phyloP scores from a whole-genome alignment of 1,140 invertebrate genomes.

The Brachionus angularis region DNA sequence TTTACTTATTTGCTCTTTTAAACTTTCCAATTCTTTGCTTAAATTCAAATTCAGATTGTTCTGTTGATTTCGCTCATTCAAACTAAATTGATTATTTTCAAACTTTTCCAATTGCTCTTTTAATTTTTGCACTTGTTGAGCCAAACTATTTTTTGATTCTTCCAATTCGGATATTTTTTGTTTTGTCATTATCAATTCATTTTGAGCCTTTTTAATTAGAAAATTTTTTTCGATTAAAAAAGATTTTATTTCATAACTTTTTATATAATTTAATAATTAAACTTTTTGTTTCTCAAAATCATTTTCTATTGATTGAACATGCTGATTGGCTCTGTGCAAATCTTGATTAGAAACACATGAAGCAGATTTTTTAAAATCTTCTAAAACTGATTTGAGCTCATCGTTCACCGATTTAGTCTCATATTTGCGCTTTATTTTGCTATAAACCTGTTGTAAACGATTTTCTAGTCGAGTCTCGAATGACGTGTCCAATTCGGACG shows the following conservation, averaged over 20 bases:
- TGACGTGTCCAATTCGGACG: not conserved
- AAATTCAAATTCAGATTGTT: not conserved
- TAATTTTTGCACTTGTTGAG: constrained; percentile 1
- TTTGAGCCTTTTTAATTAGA: not conserved
- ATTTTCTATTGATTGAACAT: not conserved
- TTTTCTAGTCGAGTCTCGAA: constrained; percentile 27
- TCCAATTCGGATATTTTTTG: constrained; percentile 37
- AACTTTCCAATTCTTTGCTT: constrained; percentile 28
- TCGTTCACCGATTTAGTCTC: constrained; percentile 16
- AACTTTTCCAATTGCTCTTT: constrained; percentile 41
- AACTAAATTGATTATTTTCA: not conserved
- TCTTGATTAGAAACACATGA: not conserved
- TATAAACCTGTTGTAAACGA: constrained; percentile 25
- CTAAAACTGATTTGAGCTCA: constrained; percentile 2
- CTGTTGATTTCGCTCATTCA: not conserved
- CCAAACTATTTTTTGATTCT: constrained; percentile 18
- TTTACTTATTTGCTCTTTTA: not conserved
- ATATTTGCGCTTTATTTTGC: constrained; percentile 3
- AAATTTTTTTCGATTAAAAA: not conserved
- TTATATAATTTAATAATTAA: not conserved
- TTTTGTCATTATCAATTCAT: constrained; percentile 5
- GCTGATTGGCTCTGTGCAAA: not conserved
- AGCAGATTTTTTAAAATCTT: constrained; percentile 34
- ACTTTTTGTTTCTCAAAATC: constrained; percentile 37
- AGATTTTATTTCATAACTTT: not conserved